A percentile compares a stretch with the other conserved stretches of the same genome.
phyloP scores from a whole-genome alignment of 2,888 invertebrate species.

The Drosophila seclusa region DNA sequence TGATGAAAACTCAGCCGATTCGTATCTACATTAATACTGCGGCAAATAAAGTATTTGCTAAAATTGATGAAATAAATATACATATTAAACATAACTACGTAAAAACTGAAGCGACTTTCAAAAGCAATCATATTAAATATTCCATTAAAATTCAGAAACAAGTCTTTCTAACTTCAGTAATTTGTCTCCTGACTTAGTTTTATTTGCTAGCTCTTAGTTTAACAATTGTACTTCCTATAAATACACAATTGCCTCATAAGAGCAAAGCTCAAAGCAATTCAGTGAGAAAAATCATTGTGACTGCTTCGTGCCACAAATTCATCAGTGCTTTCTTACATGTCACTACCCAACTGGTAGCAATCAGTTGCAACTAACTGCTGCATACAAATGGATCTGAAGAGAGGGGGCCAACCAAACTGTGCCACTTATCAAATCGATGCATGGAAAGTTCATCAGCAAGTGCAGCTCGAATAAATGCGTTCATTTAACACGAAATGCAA shows the following conservation, averaged over 20 bases:
- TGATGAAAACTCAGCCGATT: neutral
- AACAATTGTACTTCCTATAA: neutral
- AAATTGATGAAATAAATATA: neutral
- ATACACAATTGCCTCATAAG: neutral
- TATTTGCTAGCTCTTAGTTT: neutral
- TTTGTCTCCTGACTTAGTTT: neutral
- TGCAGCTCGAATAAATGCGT: conserved; percentile 71
- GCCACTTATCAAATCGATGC: conserved; percentile 76
- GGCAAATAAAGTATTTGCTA: neutral
- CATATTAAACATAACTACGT: neutral
- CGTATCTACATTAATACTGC: neutral
- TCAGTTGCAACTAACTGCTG: conserved; percentile 50
- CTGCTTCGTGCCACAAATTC: conserved; percentile 7
- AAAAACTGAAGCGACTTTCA: neutral
- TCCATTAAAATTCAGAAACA: neutral
- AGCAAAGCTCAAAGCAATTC: neutral
- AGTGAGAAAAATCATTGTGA: neutral
- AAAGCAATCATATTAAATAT: neutral
- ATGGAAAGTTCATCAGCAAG: conserved; percentile 23
- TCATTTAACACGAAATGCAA: conserved; percentile 79
- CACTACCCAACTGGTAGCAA: conserved; percentile 33
- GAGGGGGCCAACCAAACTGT: conserved; percentile 22
- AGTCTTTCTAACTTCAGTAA: neutral
- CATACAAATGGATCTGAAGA: conserved; percentile 39
- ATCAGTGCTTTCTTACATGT: conserved; percentile 4